Percentiles rank a stretch among this genome's conserved stretches.
Conservation (phyloP, 2,888 invertebrate genomes). For the Alcis repandata region DNA sequence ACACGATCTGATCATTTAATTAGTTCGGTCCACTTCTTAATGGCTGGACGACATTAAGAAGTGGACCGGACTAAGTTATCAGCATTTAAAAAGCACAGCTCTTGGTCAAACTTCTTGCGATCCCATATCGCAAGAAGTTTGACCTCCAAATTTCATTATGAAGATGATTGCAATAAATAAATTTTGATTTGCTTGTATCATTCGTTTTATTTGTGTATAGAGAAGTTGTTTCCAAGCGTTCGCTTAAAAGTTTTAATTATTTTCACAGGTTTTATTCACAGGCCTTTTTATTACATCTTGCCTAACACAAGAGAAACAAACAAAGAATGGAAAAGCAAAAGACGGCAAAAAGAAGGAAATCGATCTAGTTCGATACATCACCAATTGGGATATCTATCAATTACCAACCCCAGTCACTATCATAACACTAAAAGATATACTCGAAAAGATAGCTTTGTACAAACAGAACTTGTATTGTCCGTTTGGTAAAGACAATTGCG, state of each 20-base stretch:
- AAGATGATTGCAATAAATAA: too few species aligned
- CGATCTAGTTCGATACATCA: conserved; percentile 38
- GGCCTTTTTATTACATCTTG: conserved; percentile 22
- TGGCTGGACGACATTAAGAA: too few species aligned
- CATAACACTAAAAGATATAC: conserved; percentile 42
- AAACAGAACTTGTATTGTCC: conserved; percentile 53
- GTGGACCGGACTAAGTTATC: too few species aligned
- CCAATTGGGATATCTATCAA: conserved; percentile 53
- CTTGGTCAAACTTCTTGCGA: too few species aligned
- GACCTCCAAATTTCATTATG: too few species aligned
- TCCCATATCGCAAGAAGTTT: too few species aligned
- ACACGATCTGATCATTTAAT: too few species aligned
- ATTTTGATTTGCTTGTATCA: too few species aligned
- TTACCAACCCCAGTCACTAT: conserved; percentile 45
- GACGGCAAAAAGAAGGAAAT: conserved; percentile 12
- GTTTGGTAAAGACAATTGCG: conserved; percentile 34
- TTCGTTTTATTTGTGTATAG: too few species aligned
- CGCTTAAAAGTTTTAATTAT: not conserved
- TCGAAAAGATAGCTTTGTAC: conserved; percentile 43
- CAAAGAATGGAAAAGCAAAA: conserved; percentile 2
- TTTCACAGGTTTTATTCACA: conserved; percentile 26
- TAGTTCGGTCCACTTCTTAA: too few species aligned
- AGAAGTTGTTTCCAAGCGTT: too few species aligned
- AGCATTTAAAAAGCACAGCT: too few species aligned
- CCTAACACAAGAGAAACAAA: not conserved